phyloP scores from a whole-genome alignment of 2,888 invertebrate genomes.

The Thymelicus sylvestris region DNA sequence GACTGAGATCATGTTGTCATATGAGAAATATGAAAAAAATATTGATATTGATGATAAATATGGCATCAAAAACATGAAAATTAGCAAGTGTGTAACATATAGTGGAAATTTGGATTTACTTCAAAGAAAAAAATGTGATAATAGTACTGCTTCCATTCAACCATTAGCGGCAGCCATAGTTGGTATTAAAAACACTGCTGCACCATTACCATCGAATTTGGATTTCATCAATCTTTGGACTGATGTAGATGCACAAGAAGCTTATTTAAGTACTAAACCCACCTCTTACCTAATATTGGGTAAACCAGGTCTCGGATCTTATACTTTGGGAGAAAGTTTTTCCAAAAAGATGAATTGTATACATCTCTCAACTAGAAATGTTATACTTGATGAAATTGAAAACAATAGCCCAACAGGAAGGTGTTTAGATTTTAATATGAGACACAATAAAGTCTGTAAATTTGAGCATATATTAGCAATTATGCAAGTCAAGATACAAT shows the following conservation, averaged over 20 bases:
- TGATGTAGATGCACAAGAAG: conserved; percentile 79
- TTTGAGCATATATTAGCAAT: conserved; percentile 79
- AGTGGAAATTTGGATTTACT: conserved; percentile 52
- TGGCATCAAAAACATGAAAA: conserved; percentile 49
- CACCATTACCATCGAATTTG: conserved; percentile 53
- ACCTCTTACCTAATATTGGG: conserved; percentile 85
- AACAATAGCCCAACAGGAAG: conserved; percentile 81
- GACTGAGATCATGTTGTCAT: conserved; percentile 49
- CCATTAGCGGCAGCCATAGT: conserved; percentile 66
- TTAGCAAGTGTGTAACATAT: conserved; percentile 54
- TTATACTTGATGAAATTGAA: conserved; percentile 85
- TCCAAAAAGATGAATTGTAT: conserved; percentile 84
- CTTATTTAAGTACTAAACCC: conserved; percentile 78
- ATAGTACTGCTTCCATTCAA: conserved; percentile 42
- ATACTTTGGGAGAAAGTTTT: conserved; percentile 81
- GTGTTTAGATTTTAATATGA: conserved; percentile 85
- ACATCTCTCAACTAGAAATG: conserved; percentile 83
- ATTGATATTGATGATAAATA: conserved; percentile 57
- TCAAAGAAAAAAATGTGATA: conserved; percentile 41
- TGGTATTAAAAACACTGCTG: conserved; percentile 68
- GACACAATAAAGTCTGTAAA: conserved; percentile 77
- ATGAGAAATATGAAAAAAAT: conserved; percentile 55
- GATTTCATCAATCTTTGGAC: conserved; percentile 69
- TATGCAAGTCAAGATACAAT: conserved; percentile 78
- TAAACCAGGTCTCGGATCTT: conserved; percentile 83